These are phyloP conservation scores for Corythaixoides concolor DNA, from an alignment of 2,113 vertebrate genomes.

Conservation along the genomic window DNA sequence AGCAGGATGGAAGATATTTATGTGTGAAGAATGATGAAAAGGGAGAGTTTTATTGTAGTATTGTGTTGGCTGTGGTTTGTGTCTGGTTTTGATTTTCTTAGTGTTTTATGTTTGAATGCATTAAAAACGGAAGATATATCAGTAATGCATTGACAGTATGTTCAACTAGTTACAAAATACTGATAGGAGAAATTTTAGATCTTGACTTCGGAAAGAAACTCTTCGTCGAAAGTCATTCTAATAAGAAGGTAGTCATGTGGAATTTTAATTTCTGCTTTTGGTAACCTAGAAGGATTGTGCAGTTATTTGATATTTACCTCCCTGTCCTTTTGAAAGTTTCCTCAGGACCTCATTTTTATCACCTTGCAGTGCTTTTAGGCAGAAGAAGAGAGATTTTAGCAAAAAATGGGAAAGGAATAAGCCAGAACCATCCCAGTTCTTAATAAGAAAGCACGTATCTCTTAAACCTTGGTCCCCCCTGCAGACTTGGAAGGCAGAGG, in stretches of 20 bases:
- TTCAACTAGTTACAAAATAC: background rate
- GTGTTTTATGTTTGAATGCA: background rate
- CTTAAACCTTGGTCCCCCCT: background rate
- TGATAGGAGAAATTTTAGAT: background rate
- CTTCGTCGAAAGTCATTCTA: background rate
- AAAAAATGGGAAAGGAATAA: background rate
- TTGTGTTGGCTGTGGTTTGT: background rate
- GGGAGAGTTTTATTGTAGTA: background rate
- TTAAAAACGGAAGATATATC: background rate
- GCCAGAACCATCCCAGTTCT: background rate
- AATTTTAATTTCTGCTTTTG: background rate
- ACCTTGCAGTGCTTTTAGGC: background rate
- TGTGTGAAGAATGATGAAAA: background rate
- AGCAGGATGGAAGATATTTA: slow-evolving; percentile 13
- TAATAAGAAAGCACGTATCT: background rate
- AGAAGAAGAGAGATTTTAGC: background rate
- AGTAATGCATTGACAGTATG: background rate
- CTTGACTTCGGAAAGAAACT: background rate
- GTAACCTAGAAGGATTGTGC: background rate
- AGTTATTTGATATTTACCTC: background rate
- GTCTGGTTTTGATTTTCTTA: slow-evolving; percentile 32
- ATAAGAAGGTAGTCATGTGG: background rate
- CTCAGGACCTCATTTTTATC: background rate
- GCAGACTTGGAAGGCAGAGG: slow-evolving; percentile 22
- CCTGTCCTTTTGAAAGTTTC: background rate